Conservation (phyloP, 2,113 vertebrate genomes). For the Sebastes fasciatus region DNA sequence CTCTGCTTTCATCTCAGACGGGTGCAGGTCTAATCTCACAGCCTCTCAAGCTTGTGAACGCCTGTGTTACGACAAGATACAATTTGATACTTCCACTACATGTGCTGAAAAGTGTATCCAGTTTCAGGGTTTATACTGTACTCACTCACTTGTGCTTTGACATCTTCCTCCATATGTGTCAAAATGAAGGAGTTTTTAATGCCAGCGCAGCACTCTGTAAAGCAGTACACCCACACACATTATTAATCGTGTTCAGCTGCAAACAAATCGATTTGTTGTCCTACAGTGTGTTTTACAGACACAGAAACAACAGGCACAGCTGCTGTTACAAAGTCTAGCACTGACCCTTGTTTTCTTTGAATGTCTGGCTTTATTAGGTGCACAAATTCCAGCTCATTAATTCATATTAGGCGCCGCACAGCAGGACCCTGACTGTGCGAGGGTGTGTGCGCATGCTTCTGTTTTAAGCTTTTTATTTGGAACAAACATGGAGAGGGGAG, state of each 20-base stretch:
- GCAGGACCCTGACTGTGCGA: slow-evolving; percentile 9
- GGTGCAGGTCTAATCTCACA: slow-evolving; percentile 45
- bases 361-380: slow-evolving; percentile 28
- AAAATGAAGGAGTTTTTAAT: slow-evolving; percentile 1
- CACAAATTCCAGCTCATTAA: slow-evolving; percentile 41
- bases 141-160: neutral
- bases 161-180: slow-evolving; percentile 15
- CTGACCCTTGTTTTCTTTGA: slow-evolving; percentile 20
- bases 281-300: neutral
- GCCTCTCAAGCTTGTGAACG: slow-evolving; percentile 14
- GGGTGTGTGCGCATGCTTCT: neutral
- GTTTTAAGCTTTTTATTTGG: slow-evolving; percentile 13
- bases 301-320: too few species aligned
- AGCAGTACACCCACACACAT: neutral
- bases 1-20: slow-evolving; percentile 48
- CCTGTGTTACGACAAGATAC: slow-evolving; percentile 6
- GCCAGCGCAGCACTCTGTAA: neutral
- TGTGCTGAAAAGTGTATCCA: slow-evolving; percentile 29
- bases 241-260: slow-evolving; percentile 4
- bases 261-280: neutral
- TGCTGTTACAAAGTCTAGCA: too few species aligned
- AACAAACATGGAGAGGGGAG: slow-evolving; percentile 23
- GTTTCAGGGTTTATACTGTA: slow-evolving; percentile 13
- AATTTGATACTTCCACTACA: slow-evolving; percentile 42
- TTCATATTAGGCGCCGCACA: slow-evolving; percentile 32